Percentiles rank a stretch among this genome's conserved stretches.
Evolutionary conservation across 2,113 vertebrate genomes (phyloP).

Genomic region (Hippocampus abdominalis): DNA sequence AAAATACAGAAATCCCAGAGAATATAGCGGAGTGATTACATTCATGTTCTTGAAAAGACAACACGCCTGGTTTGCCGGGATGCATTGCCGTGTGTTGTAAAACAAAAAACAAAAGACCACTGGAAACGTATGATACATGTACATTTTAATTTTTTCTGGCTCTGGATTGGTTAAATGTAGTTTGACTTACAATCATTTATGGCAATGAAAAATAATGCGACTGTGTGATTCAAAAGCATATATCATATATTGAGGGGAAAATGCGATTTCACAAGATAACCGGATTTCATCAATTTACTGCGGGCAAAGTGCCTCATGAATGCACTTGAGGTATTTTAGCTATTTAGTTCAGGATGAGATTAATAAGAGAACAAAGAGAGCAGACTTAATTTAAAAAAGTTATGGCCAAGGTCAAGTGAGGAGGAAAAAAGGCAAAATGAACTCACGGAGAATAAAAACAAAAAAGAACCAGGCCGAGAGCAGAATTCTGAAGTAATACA

Average conservation of each 20-base stretch:
- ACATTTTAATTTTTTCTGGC: too few relatives aligned
- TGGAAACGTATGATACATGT: background rate
- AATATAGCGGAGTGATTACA: background rate
- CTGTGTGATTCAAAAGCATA: too few relatives aligned
- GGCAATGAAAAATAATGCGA: too few relatives aligned
- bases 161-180: too few relatives aligned
- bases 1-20: slow-evolving; percentile 3
- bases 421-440: slow-evolving; percentile 30
- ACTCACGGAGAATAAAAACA: slow-evolving; percentile 37
- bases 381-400: slow-evolving; percentile 26
- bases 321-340: background rate
- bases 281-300: slow-evolving; percentile 4
- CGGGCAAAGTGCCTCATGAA: slow-evolving; percentile 1
- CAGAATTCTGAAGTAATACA: slow-evolving; percentile 32
- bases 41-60: slow-evolving; percentile 2
- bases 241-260: background rate
- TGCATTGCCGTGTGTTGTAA: background rate
- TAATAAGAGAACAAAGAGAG: slow-evolving; percentile 19
- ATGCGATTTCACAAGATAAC: background rate
- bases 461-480: slow-evolving; percentile 44
- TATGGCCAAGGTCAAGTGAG: slow-evolving; percentile 33
- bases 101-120: background rate
- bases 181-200: too few relatives aligned
- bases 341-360: slow-evolving; percentile 3
- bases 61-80: background rate